phyloP scores from a whole-genome alignment of 2,797 vertebrate species.

The Peromyscus eremicus region DNA sequence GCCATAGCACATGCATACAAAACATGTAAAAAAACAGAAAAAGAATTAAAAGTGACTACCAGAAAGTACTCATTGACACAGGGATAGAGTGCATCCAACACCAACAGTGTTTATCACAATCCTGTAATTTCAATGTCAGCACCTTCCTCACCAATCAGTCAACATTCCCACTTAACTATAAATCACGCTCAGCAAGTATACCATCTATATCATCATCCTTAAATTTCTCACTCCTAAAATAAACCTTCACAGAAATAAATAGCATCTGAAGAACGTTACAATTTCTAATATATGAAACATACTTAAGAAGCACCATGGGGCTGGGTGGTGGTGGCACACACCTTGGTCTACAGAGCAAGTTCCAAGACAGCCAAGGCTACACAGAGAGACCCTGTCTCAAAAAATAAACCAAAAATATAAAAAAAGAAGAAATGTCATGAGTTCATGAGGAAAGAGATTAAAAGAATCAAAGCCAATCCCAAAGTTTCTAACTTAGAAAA shows the following conservation, averaged over 20 bases:
- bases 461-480: background rate
- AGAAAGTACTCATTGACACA: background rate
- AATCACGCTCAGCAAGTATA: conserved; percentile 46
- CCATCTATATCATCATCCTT: background rate
- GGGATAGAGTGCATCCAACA: background rate
- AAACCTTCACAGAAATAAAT: conserved; percentile 46
- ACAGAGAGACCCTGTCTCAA: background rate
- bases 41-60: background rate
- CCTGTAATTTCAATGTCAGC: conserved; percentile 6
- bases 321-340: too few species aligned
- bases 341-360: too few species aligned
- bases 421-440: background rate
- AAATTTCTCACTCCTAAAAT: conserved; percentile 3
- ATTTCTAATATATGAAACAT: background rate
- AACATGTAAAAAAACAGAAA: background rate
- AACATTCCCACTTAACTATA: conserved; percentile 21
- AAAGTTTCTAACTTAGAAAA: background rate
- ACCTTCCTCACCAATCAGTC: background rate
- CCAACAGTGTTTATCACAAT: conserved; percentile 10
- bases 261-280: conserved; percentile 32
- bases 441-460: background rate
- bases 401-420: background rate
- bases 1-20: background rate
- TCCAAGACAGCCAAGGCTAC: background rate
- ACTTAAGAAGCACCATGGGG: background rate